Base-by-base conservation (phyloP, 1,140 invertebrate species). In the Drosophila jambulina region DNA sequence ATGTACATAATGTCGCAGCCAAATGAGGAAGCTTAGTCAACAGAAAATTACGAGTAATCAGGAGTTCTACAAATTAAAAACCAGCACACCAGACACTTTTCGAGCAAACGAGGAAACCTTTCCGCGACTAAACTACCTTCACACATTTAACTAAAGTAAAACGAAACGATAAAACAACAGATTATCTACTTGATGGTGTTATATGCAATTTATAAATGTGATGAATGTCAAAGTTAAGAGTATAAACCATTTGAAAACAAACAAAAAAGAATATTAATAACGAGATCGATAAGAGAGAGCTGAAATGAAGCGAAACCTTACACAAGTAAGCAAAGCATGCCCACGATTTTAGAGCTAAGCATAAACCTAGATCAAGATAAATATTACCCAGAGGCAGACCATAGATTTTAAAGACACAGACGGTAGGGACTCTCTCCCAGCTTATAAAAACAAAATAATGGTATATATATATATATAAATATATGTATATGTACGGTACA, bases 131-230 rank as follows among this genome's bases (percentile, higher is more conserved):
- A 71, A 88, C 85, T 88, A 90, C 85, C 84, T 85, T 90, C 82
- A 81, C 84, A 90, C 82, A 88, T 81, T 54, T 77, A 88, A 79
- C 77, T 86, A 62, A 75, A 51, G 38, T 64, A 75, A 57, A 53
- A 53, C 15, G 21, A 57, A 51, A 29, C 61, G 74, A 77, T 58
- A 36, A 46, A 19, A 38, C 42, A 43, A 29, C 62, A 82, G 78
- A 86, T 80, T 87, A 87, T 88, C 80, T 84, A 88, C 75, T 87
- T 87, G 84, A 88, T 62, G 84, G 84, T 87, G 84, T 87, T 87
- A 87, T 87, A 87, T 88, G 83, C 84, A 87, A 88, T 88, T 88
- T 88, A 90, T 88, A 90, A 88, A 88, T 88, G 84, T 88, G 84
- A 88, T 88, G 84, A 90, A 88, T 88, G 84, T 88, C 81, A 88